Evolutionary conservation across 2,888 invertebrate genomes (phyloP).

Genomic region (Scaptomyza caliginosa): DNA sequence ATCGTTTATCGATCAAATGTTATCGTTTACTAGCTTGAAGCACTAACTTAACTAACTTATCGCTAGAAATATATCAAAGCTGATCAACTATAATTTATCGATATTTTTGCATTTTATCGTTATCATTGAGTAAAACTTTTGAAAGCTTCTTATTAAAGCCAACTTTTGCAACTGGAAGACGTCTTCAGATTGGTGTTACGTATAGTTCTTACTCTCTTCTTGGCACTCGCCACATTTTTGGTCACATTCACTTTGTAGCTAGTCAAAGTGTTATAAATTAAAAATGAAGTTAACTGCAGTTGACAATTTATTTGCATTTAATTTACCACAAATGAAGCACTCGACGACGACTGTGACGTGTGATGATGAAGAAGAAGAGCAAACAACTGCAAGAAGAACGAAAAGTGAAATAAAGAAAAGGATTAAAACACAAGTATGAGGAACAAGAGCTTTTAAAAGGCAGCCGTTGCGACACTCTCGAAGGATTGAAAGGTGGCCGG

Average conservation of each 20-base stretch:
- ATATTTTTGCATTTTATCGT: neutral
- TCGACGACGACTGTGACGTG: conserved; percentile 8
- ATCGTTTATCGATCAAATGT: neutral
- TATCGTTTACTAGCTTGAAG: neutral
- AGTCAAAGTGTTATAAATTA: conserved; percentile 73
- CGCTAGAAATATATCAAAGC: too few relatives aligned
- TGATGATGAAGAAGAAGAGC: conserved; percentile 4
- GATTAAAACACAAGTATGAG: conserved; percentile 5
- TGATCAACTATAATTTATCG: neutral
- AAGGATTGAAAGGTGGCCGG: neutral
- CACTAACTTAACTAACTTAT: too few relatives aligned
- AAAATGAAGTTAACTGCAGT: conserved; percentile 79
- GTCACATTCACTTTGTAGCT: conserved; percentile 17
- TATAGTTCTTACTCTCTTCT: conserved; percentile 1
- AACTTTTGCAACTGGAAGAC: neutral
- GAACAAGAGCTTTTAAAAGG: conserved; percentile 35
- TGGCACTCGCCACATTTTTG: conserved; percentile 19
- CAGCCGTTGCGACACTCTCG: neutral
- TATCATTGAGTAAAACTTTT: neutral
- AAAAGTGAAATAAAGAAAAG: neutral
- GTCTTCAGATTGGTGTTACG: neutral
- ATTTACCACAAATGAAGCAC: conserved; percentile 70
- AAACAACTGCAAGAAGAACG: conserved; percentile 3
- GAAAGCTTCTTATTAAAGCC: neutral
- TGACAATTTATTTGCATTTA: conserved; percentile 80